Evolutionary conservation across 2,113 vertebrate species (phyloP), one percentile per base, ranked within the genome.

Genomic region (Microtus richardsoni): DNA sequence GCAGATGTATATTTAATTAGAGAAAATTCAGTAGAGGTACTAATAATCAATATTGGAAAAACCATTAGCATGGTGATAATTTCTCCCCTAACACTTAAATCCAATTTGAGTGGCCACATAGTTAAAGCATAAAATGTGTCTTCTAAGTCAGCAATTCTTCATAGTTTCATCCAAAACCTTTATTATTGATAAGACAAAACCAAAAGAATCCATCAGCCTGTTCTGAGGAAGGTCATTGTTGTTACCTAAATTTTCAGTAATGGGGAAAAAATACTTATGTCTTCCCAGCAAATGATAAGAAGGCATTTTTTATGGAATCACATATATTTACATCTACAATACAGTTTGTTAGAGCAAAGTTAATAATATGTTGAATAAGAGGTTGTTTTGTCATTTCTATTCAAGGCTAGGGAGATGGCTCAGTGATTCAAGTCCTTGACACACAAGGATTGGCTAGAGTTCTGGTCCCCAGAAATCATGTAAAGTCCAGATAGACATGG

Each of bases 1-100:
- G 91, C 24, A 4, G 84, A 96, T 93, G 33, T 39, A 95, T 96
- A 92, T 97, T 98, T 97, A 98, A 98, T 98, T 97, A 96, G 86
- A 96, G 88, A 85, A 39, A 96, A 96, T 95, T 95, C 0, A 0
- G 95, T 68, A 91, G 87, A 94, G 80, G 97, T 97, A 96, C 88
- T 96, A 97, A 97, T 93, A 88, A 66, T 77, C 49, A 60, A 93
- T 97, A 97, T 86, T 96, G 70, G 86, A 96, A 85, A 83, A 96
- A 93, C 74, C 95, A 97, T 97, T 97, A 96, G 54, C 71, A 33
- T 75, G 64, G 36, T 94, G 93, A 84, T 95, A 95, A 94, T 97
- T 97, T 97, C 88, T 96, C 90, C 92, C 82, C 24, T 70, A 93
- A 93, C 74, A 90, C 49, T 89, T 80, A 90, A 93, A 70, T 77